phyloP scores from a whole-genome alignment of 2,888 invertebrate genomes.

The Troglohyphantes excavatus region DNA sequence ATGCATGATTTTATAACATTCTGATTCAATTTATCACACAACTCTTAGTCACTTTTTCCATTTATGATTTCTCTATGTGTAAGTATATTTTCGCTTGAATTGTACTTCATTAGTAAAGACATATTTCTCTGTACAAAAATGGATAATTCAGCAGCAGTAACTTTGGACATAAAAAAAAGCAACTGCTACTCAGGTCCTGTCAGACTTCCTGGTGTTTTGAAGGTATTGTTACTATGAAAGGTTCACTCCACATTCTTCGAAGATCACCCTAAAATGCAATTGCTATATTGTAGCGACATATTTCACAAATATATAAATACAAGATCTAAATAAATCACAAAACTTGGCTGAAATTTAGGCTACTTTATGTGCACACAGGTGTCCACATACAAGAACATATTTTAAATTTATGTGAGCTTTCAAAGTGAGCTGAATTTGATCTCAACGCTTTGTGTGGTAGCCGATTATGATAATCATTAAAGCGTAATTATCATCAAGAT shows the following conservation, averaged over 20 bases:
- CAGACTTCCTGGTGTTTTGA: constrained; percentile 92
- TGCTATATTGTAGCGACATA: neutral
- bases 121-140: constrained; percentile 47
- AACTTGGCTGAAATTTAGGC: too few species aligned
- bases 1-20: neutral
- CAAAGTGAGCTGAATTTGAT: too few species aligned
- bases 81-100: constrained; percentile 38
- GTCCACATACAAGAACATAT: too few species aligned
- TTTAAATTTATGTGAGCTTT: too few species aligned
- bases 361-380: too few species aligned
- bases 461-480: too few species aligned
- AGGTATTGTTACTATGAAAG: constrained; percentile 91
- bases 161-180: constrained; percentile 67
- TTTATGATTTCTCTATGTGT: constrained; percentile 11
- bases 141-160: constrained; percentile 67
- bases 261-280: constrained; percentile 91
- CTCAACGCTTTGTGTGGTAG: too few species aligned
- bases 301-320: too few species aligned
- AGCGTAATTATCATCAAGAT: too few species aligned
- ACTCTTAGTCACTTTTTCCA: neutral
- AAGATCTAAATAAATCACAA: too few species aligned
- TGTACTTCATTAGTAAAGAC: constrained; percentile 5
- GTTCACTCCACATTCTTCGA: constrained; percentile 98
- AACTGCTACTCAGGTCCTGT: constrained; percentile 77
- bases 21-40: constrained; percentile 7